Percentiles rank a stretch among this genome's conserved stretches.
These are phyloP conservation scores for Hydractinia echinata DNA, from an alignment of 30 jellyfish, hydroid and myxozoan species.

Conservation along the genomic window DNA sequence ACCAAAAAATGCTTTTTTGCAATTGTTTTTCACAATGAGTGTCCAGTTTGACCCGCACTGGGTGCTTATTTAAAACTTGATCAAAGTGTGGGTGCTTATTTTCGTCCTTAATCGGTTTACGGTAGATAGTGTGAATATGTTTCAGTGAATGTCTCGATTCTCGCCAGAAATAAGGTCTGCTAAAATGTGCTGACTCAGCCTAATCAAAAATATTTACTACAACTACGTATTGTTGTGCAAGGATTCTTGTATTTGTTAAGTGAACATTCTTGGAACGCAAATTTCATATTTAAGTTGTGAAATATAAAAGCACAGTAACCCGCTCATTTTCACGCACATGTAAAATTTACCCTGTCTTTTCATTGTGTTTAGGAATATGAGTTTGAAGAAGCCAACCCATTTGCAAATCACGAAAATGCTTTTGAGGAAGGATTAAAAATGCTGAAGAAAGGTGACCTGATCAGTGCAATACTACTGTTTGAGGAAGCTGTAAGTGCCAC, in stretches of 20 bases:
- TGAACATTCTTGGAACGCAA: not conserved
- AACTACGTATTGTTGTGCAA: not conserved
- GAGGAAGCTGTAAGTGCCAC: slow-evolving; percentile 87
- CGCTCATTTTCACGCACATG: not conserved
- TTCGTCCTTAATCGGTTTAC: too few species aligned
- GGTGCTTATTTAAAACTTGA: too few species aligned
- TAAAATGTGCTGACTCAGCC: too few species aligned
- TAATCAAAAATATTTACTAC: too few species aligned
- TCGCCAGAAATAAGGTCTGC: too few species aligned
- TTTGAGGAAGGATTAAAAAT: slow-evolving; percentile 83
- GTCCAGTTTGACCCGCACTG: too few species aligned
- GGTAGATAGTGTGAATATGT: too few species aligned
- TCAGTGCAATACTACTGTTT: slow-evolving; percentile 88
- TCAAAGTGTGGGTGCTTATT: too few species aligned
- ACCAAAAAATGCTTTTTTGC: too few species aligned
- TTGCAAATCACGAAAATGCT: slow-evolving; percentile 61
- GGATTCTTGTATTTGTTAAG: not conserved
- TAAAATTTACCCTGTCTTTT: not conserved
- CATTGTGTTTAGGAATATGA: slow-evolving; percentile 56
- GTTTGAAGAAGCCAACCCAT: slow-evolving; percentile 90
- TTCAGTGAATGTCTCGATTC: too few species aligned
- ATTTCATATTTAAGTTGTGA: not conserved
- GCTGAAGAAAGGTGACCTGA: slow-evolving; percentile 83
- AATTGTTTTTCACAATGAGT: too few species aligned
- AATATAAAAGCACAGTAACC: not conserved